Evolutionary conservation across 1,140 invertebrate species (phyloP), one percentile per base, ranked within the genome.

Genomic region (Drosophila malerkotliana): DNA sequence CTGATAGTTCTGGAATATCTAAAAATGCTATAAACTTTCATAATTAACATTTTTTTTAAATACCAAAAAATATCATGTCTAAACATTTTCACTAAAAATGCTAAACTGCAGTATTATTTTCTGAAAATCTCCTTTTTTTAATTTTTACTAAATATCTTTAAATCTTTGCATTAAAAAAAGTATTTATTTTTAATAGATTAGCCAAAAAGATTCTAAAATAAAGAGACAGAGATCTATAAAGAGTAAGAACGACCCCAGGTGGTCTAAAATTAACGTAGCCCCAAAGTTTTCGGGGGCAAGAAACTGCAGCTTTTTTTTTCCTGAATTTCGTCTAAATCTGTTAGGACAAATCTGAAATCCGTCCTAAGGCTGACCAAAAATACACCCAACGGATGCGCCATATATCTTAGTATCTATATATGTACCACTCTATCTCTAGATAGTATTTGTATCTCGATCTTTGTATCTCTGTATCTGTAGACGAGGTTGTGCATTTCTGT

Each of bases 351-450:
- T 39, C 10, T 15, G 5, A 32, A 66, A 61, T 61, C 7, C 18
- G 53, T 63, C 73, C 34, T 57, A 77, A 81, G 67, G 73, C 79
- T 81, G 78, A 59, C 78, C 78, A 82, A 81, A 81, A 81, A 81
- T 81, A 81, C 18, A 47, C 62, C 60, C 54, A 56, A 37, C 60
- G 45, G 56, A 52, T 67, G 24, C 26, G 21, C 12, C 41, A 28
- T 10, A 21, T n/a, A 49, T 53, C 34, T 30, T 47, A 41, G 34
- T 28, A 28, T 28, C 26, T 28, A 6, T 5, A 28, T 28, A 28
- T 5, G 26, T 26, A 26, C 4, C 26, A 4, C 26, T 26, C 26
- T 26, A 4, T 2, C 6, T 4, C 26, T 26, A 26, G 26, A 26
- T 56, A 41, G 34, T 26, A 44, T 37, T 44, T 52, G 28, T 41